Evolutionary conservation across 2,797 vertebrate genomes (phyloP), one percentile per base, ranked within the genome.

Genomic region (Poecilia velifera): DNA sequence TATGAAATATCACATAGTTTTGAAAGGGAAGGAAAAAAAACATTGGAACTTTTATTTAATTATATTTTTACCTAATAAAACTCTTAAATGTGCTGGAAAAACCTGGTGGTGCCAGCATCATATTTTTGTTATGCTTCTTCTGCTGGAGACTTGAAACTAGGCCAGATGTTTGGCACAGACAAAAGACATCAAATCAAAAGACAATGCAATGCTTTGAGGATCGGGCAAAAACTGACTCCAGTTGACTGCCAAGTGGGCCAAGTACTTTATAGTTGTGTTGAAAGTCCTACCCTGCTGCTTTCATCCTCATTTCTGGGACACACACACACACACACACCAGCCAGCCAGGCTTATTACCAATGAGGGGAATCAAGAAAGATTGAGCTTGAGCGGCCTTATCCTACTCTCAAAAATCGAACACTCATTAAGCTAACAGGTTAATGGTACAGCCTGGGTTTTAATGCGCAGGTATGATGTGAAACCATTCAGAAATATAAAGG

Each of bases 241-340:
- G 55, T 53, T 53, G 51, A 25, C 76, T 59, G 55, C 55, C 55
- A 59, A n/a, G 12, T n/a, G 55, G n/a, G 55, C 55, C 55, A 59
- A 59, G 55, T 59, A 14, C 55, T 59, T 59, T 28, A 59, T 6
- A 59, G 12, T 53, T 25, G 51, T 53, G 51, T 53, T 25, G 51
- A 31, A n/a, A 59, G 55, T 59, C 55, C 25, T 59, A 59, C 12
- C n/a, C 55, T 59, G 55, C 25, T 59, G n/a, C 55, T 59, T 59
- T 59, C 55, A 59, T 59, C 25, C 55, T 31, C 28, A 14, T 31
- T n/a, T 59, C 55, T 59, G 55, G n/a, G 55, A 59, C 55, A 59
- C 55, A 59, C 51, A 53, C 51, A 6, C 39, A 41, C 39, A 41
- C 39, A 41, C 39, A 41, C 39, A 41, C 34, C 34, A 34, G 34